Evolutionary conservation across 2,797 vertebrate genomes (phyloP).

Genomic region (Atherinosoma microstoma): DNA sequence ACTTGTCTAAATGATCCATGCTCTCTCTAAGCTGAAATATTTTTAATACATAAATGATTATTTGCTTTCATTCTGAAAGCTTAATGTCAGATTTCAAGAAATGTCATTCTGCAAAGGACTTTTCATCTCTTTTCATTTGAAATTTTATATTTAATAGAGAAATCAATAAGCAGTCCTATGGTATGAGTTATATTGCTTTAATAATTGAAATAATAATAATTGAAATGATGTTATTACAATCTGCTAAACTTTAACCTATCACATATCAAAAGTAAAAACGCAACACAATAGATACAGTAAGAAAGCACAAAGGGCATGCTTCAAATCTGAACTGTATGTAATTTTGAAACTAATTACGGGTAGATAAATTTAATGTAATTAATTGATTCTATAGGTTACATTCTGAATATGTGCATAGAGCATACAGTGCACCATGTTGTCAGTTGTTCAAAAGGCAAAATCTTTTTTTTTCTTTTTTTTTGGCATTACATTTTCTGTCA

Average conservation of each 20-base stretch:
- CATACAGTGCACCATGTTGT: background rate
- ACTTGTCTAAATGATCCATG: background rate
- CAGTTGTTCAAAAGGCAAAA: conserved; percentile 9
- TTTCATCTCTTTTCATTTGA: no score
- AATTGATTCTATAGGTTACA: background rate
- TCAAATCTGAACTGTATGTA: conserved; percentile 1
- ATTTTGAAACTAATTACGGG: conserved; percentile 7
- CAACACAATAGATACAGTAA: background rate
- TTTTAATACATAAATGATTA: background rate
- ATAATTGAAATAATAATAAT: no score
- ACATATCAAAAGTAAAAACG: background rate
- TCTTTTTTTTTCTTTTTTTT: no score
- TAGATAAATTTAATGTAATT: conserved; percentile 4
- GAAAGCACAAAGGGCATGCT: no score
- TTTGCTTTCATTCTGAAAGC: no score
- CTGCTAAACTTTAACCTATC: background rate
- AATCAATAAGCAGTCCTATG: no score
- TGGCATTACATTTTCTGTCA: no score
- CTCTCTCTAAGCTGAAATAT: background rate
- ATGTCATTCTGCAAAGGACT: no score
- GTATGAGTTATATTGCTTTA: no score
- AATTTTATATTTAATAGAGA: no score
- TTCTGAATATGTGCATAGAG: background rate
- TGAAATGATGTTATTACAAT: no score
- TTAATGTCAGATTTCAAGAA: background rate